Conservation (phyloP, 2,888 invertebrate genomes). For the Trichopoda pennipes region DNA sequence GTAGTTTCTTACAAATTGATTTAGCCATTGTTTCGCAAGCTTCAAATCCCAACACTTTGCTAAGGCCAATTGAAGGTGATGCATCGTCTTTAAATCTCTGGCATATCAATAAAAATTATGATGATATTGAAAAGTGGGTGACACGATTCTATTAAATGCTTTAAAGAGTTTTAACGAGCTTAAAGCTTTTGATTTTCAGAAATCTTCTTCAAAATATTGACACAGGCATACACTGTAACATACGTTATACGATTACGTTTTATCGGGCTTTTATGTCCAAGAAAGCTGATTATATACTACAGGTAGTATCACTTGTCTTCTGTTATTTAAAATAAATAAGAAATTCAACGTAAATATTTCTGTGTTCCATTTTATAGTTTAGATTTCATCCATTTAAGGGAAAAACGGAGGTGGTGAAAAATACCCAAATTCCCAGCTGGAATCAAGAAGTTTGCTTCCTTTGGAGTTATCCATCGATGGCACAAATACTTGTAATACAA, state of each 20-base stretch:
- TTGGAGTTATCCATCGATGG: conserved; percentile 91
- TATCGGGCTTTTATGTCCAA: conserved; percentile 82
- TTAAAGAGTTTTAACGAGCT: background rate
- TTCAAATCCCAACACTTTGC: conserved; percentile 55
- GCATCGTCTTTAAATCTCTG: conserved; percentile 70
- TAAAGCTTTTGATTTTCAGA: conserved; percentile 62
- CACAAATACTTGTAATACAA: conserved; percentile 87
- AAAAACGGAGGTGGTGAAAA: conserved; percentile 84
- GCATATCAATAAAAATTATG: conserved; percentile 82
- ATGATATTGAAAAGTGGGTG: conserved; percentile 85
- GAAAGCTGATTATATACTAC: conserved; percentile 77
- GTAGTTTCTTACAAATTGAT: conserved; percentile 88
- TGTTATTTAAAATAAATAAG: background rate
- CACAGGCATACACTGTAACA: conserved; percentile 72
- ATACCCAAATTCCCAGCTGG: conserved; percentile 86
- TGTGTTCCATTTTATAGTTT: conserved; percentile 71
- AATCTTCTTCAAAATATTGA: conserved; percentile 75
- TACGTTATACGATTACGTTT: conserved; percentile 83
- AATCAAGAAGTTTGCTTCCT: conserved; percentile 89
- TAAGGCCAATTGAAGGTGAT: conserved; percentile 57
- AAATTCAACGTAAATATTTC: conserved; percentile 17
- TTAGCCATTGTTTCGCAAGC: conserved; percentile 86
- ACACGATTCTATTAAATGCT: too few species aligned
- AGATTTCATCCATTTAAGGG: conserved; percentile 82
- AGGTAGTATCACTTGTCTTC: conserved; percentile 71